Evolutionary conservation across 2,113 vertebrate species (phyloP), one percentile per base, ranked within the genome.

Genomic region (Pachycephala philippinensis): DNA sequence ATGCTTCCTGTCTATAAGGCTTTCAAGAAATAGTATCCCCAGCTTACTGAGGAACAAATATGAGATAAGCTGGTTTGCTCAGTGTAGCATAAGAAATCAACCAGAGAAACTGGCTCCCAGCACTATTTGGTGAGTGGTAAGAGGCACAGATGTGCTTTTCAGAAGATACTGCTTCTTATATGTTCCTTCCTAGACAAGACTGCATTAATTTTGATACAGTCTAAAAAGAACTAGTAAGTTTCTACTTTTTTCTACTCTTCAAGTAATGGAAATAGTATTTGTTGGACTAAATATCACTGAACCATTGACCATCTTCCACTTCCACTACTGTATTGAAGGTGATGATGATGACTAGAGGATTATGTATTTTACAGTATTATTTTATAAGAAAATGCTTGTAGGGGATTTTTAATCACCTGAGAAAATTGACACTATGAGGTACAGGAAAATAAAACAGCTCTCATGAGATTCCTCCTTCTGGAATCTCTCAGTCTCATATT

Each of bases 301-400:
- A 63, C 20, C 3, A 20, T 50, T 45, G 17, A 26, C 35, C 0
- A 2, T 57, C 10, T 57, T 77, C 18, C 1, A 1, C 17, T 74
- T 93, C 54, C 13, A 60, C 21, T 40, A 4, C 39, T 40, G 0
- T 72, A 7, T 60, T 71, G 52, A 27, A 63, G 28, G 40, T 83
- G 1, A 45, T 69, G 37, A 26, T 27, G 1, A 52, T 60, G 20
- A 50, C 57, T 68, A 23, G 4, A 65, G 5, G 53, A 28, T 68
- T 59, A 33, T 3, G 3, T 42, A 44, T 20, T 64, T 68, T 44
- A 26, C 72, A 56, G 6, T 44, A 37, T 56, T 45, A 35, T 47
- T 72, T 50, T 13, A n/a, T 49, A 86, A 45, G 3, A 45, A 80
- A 78, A 77, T 40, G 1, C 7, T 76, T 52, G 7, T 5, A 11